Base-by-base conservation (phyloP, 2,888 invertebrate genomes). In the Glyphotaelius pellucidus region DNA sequence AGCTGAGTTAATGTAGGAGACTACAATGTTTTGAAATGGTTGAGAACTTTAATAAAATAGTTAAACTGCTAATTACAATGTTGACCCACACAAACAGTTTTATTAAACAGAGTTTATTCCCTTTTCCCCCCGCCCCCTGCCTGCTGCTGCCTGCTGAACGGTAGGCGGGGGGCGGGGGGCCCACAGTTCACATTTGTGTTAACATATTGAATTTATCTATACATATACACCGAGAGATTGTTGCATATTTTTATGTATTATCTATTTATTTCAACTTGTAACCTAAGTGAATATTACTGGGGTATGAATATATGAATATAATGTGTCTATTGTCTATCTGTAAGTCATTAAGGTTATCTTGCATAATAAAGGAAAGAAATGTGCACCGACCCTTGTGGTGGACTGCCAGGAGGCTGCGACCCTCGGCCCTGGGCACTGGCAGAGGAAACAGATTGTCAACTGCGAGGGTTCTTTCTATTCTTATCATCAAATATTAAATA, bases 1-100 rank as follows among this genome's bases (percentile, higher is more conserved):
- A 93, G 90, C 93, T 92, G 93, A 87, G 92, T 92, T 93, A 91
- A 89, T 90, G 86, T 93, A 93, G 92, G 92, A 90, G 93, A 91
- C 92, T 84, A 92, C 80, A 35, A 38, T 89, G 89, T 91, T 90
- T 86, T 87, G 31, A 87, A 90, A 89, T 91, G 42, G n/a, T 86
- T 86, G 80, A 88, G 80, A 81, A 81, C 38, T 91, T 91, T 90
- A 91, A 89, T 30, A 80, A 67, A 88, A 89, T 89, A 80, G 80
- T 90, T 91, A 80, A 84, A 67, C 67, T 85, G 86, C 38, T 90
- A 38, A 83, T 80, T 90, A 86, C 87, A 80, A 90, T 90, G 89
- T 86, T 89, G 52, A 90, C 81, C 38, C 38, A 31, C 86, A 35
- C 83, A 32, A 83, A 19, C 86, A 83, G 35, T 35, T 86, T 86